Base-by-base conservation (phyloP, 2,797 vertebrate species). In the Poecilia velifera region DNA sequence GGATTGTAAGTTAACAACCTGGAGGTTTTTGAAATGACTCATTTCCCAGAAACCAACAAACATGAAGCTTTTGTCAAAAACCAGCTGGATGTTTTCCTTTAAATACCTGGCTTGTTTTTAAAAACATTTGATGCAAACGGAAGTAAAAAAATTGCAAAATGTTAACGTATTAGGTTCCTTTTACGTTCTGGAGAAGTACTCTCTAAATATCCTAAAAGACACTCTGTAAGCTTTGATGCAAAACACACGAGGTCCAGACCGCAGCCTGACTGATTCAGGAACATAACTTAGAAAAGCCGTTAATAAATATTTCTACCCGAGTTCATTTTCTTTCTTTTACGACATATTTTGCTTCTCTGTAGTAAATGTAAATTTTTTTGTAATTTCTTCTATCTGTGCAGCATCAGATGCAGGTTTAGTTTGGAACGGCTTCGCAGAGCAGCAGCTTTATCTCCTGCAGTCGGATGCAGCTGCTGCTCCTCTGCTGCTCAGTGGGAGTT, bases 391-490 rank as follows among this genome's bases (percentile, higher is more conserved):
- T 68, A 74, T 46, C 43, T 28, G 0, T 53, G 31, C 18, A 73
- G 72, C 72, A 41, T 64, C 28, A 36, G 41, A 64, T 6, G 8
- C 53, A 25, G 39, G 6, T 76, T n/a, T 22, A 18, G 28, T 6
- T 34, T 3, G 10, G n/a, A 62, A 55, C 34, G 5, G 41, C 18
- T 46, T 62, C 3, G 14, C 14, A 22, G 2, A 47, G 16, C 55
- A 64, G 20, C 74, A 34, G 73, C 43, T 22, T 22, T 45, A 6
- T 36, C 43, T 62, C 41, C 73, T 1, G 36, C 85, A 78, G 86
- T 82, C 7, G 43, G 82, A 82, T 83, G 87, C 89, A 92, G 90
- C 92, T 91, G 90, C 81, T 7, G 76, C 79, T 84, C 80, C 72
- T 90, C 71, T 16, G 77, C 51, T n/a, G 46, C 87, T 66, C 84